These are phyloP conservation scores for Cynopterus brachyotis DNA, from an alignment of 2,113 vertebrate genomes.

Conservation along the genomic window DNA sequence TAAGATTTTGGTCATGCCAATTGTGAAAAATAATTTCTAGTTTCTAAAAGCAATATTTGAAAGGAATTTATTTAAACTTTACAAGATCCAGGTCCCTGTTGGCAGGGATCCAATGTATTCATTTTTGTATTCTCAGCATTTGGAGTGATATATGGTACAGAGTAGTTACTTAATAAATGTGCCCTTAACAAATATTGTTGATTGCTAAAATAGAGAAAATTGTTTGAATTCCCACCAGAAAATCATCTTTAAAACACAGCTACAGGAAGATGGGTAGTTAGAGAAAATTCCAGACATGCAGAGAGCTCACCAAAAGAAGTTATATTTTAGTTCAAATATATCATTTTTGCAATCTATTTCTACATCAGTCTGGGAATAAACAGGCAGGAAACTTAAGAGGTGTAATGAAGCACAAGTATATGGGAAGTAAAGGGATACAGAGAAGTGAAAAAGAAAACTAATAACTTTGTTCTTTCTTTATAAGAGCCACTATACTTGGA, in stretches of 20 bases:
- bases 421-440: neutral
- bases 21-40: conserved; percentile 31
- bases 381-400: neutral
- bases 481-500: neutral
- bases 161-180: neutral
- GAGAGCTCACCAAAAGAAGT: neutral
- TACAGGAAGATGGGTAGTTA: neutral
- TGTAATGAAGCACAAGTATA: neutral
- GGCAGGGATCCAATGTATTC: neutral
- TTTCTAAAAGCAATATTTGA: neutral
- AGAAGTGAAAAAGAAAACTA: neutral
- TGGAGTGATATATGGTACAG: neutral
- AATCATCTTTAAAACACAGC: neutral
- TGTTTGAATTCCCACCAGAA: conserved; percentile 1
- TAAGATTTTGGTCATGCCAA: neutral
- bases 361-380: neutral
- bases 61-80: conserved; percentile 1
- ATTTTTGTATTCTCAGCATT: neutral
- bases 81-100: neutral
- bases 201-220: neutral
- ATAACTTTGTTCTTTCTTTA: neutral
- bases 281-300: conserved; percentile 1
- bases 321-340: conserved; percentile 23
- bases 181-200: neutral
- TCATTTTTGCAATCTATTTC: neutral